These are phyloP conservation scores for Psilopsiagon aymara DNA, from an alignment of 2,113 vertebrate species.

Conservation along the genomic window DNA sequence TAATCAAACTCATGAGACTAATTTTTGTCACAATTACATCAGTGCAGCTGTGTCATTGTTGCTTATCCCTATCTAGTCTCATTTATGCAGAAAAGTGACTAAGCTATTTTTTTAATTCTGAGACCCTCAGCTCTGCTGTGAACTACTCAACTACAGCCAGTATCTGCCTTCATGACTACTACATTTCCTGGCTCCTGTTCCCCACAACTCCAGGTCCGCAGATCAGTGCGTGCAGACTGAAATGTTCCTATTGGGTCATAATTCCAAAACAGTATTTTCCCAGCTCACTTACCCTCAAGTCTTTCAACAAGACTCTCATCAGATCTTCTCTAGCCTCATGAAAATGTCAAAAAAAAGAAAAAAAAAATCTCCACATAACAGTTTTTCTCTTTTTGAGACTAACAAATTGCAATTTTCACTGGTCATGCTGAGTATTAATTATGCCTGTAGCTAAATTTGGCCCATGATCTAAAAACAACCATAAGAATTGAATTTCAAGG, in stretches of 20 bases:
- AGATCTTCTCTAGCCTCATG: not conserved
- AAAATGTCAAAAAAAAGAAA: not conserved
- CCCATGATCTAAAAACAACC: not conserved
- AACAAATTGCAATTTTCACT: not conserved
- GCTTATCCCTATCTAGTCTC: not conserved
- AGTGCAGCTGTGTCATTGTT: not conserved
- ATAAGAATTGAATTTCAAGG: not conserved
- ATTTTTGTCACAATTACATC: not conserved
- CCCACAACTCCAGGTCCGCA: not conserved
- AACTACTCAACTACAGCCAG: not conserved
- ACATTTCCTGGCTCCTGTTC: not conserved
- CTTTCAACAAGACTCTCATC: not conserved
- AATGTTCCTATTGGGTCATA: not conserved
- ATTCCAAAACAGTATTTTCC: not conserved
- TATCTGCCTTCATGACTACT: not conserved
- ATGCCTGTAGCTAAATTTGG: not conserved
- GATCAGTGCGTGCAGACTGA: not conserved
- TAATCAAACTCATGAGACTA: not conserved
- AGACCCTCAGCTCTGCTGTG: not conserved
- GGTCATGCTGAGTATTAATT: not conserved
- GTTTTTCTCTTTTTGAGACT: not conserved
- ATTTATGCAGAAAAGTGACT: not conserved
- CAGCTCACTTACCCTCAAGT: not conserved
- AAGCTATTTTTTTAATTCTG: not conserved
- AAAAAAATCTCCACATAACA: not conserved